Base-by-base conservation (phyloP, 2,888 invertebrate genomes). In the Copidosoma aretas region DNA sequence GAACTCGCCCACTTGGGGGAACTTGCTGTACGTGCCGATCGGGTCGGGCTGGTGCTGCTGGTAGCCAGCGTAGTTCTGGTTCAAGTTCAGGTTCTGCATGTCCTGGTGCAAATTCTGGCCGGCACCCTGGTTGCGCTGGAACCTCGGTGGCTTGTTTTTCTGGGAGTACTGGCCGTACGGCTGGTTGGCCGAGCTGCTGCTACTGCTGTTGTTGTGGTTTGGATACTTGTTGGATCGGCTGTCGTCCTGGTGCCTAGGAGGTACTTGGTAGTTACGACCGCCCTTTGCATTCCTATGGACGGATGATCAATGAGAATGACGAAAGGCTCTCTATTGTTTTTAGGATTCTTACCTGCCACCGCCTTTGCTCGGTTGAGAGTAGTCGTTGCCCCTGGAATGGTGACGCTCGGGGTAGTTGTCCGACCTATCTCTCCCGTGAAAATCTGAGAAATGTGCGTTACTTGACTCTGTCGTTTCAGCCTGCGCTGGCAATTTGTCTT, bases 401-500 rank as follows among this genome's bases (percentile, higher is more conserved):
- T 79, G 77, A 67, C 77, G 77, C 60, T 82, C 81, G 14, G 76
- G 75, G 66, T 74, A 77, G 66, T 71, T 77, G 59, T 82, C 81
- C 1, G 71, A 56, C 61, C 71, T 75, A 22, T 75, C 72, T 67
- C 73, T 77, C 21, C 77, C 78, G 22, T 75, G 71, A 60, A 64
- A 60, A 39, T 68, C 67, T 41, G 71, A 66, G 69, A 74, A 46
- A 10, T 68, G 64, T 46, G 72, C 68, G 70, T 76, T 78, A 65
- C 84, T 86, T 64, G 82, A 85, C 64, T 88, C 87, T 52, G 85
- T 46, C 8, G 73, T 83, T 68, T 88, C 87, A 73, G 85, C 68
- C 64, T 82, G 82, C n/a, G 83, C 84, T 54, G 91, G 91, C 57
- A 94, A 84, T 84, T 93, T 94, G 77, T 92, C 90, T 80, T 93